Evolutionary conservation across 2,797 vertebrate genomes (phyloP), one percentile per base, ranked within the genome.

Genomic region (Hirundo rustica): DNA sequence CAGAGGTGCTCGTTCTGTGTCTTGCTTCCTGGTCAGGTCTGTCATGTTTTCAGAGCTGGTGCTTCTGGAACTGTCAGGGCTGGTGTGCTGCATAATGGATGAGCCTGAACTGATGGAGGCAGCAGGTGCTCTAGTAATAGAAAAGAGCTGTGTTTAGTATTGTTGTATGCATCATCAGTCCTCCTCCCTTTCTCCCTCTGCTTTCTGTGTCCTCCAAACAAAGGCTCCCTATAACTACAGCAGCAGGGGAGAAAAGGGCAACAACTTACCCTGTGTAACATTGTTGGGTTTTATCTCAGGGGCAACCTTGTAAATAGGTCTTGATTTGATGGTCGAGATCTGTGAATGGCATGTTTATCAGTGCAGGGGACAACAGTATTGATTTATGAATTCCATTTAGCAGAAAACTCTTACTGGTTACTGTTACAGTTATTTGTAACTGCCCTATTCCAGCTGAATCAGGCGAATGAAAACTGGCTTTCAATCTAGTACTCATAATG

Each of bases 101-200:
- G 92, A 97, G 89, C 67, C 73, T 61, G 74, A 89, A 85, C 34
- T 89, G 89, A 91, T 68, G 42, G 73, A 97, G 94, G 86, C 95
- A 96, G 95, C 97, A 97, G 97, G 97, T 98, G 97, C 93, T 96
- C 84, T 16, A 92, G 92, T 92, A 94, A 40, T 51, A 94, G 87
- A 95, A 92, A 92, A 91, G 78, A 94, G 86, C 92, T 88, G 81
- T 93, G 94, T 93, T 90, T 95, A 75, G 93, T 95, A 91, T 96
- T 96, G 88, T 96, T 94, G 87, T 88, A 64, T 84, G 80, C 48
- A 67, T 71, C 92, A 88, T 94, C 71, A 67, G 50, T 85, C 84
- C 80, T 95, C 55, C 54, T 67, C 53, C 51, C 50, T 83, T 85
- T 91, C 71, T 85, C 50, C 7, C 80, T 73, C 54, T 76, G 44